Conservation (phyloP, 2,888 invertebrate genomes). For the Diarsia rubi region DNA sequence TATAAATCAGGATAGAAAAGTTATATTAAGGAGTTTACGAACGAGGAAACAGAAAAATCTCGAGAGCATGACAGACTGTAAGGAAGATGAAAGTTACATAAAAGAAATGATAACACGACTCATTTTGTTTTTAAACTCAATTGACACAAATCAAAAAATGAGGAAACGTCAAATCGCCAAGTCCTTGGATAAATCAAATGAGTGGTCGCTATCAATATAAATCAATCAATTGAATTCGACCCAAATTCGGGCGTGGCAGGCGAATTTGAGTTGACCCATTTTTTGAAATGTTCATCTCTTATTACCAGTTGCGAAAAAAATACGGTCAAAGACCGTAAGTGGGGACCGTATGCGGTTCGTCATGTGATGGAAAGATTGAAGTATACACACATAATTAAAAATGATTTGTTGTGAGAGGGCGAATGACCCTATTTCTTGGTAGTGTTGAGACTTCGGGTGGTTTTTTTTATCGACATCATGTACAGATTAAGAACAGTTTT, state of each 20-base stretch:
- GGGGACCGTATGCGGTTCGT: constrained; percentile 77
- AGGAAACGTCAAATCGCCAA: constrained; percentile 51
- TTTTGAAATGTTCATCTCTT: constrained; percentile 77
- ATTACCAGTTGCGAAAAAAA: constrained; percentile 75
- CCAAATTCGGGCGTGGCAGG: constrained; percentile 76
- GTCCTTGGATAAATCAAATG: constrained; percentile 60
- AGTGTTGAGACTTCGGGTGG: constrained; percentile 72
- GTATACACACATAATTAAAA: constrained; percentile 89
- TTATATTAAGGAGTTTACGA: neutral
- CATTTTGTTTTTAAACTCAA: constrained; percentile 15
- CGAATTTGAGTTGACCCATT: constrained; percentile 84
- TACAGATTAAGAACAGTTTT: neutral
- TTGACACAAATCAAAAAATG: constrained; percentile 40
- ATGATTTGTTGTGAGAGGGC: constrained; percentile 87
- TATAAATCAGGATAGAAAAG: accelerated
- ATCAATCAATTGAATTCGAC: constrained; percentile 81
- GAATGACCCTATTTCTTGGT: constrained; percentile 85
- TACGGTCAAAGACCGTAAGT: constrained; percentile 76
- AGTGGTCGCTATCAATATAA: constrained; percentile 68
- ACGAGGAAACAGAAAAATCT: neutral
- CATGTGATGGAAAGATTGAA: constrained; percentile 85
- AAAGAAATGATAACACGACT: constrained; percentile 5
- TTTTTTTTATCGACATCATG: constrained; percentile 60
- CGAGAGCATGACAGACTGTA: neutral
- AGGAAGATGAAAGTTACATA: constrained; percentile 20